Evolutionary conservation across 1,140 invertebrate species (phyloP).

Genomic region (Penaeus vannamei): DNA sequence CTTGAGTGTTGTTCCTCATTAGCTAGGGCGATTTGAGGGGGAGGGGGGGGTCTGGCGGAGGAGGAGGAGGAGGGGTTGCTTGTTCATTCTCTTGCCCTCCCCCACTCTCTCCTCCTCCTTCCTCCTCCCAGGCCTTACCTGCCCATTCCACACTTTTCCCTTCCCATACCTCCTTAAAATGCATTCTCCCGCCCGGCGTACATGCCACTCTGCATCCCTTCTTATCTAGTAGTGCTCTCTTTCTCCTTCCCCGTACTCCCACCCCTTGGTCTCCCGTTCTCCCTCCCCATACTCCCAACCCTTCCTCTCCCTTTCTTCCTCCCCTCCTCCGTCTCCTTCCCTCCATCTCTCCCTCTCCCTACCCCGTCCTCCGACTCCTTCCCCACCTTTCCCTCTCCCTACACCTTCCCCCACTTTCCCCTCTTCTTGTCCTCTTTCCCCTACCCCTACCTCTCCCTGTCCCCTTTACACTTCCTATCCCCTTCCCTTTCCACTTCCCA

Average conservation of each 20-base stretch:
- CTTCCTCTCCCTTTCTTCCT: neutral
- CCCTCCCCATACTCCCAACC: neutral
- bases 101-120: neutral
- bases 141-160: neutral
- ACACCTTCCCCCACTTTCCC: no score
- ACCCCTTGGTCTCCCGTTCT: no score
- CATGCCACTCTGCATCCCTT: neutral
- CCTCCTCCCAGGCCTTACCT: no score
- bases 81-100: neutral
- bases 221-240: neutral
- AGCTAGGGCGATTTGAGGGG: no score
- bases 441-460: no score
- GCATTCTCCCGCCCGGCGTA: neutral
- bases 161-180: neutral
- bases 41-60: no score
- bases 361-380: neutral
- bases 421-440: no score
- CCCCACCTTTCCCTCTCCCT: no score
- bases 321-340: neutral
- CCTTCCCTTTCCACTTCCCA: no score
- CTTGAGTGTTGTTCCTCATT: neutral
- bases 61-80: no score
- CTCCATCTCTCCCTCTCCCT: neutral
- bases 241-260: neutral
- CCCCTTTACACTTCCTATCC: no score